A percentile compares a stretch with the other conserved stretches of the same genome.
Conservation (phyloP, 37 sponge, comb jelly and placozoan species). For the Aphrocallistes beatrix region DNA sequence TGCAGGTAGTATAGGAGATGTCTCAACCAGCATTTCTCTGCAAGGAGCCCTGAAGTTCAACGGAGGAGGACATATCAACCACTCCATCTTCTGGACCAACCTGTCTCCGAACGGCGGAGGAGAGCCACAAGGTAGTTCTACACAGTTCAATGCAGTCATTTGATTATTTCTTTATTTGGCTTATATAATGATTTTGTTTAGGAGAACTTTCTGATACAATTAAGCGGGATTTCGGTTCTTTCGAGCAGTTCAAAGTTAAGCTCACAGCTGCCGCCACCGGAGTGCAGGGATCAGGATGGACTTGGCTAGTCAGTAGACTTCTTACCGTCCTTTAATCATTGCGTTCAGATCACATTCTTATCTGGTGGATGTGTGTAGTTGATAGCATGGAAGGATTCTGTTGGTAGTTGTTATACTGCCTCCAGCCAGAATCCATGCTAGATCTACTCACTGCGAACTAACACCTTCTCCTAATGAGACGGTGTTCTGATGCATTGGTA, state of each 20-base stretch:
- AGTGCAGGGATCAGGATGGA: conserved; percentile 96
- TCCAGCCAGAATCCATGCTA: background rate
- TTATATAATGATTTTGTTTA: background rate
- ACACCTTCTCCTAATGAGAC: background rate
- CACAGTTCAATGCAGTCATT: background rate
- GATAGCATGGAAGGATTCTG: conserved; percentile 19
- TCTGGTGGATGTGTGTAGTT: background rate
- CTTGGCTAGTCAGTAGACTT: conserved; percentile 70
- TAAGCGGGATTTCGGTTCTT: conserved; percentile 69
- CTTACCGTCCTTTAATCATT: background rate
- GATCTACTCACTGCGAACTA: background rate
- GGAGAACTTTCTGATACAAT: conserved; percentile 66
- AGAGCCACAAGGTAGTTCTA: conserved; percentile 45
- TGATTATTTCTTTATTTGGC: background rate
- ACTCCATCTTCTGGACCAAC: conserved; percentile 96
- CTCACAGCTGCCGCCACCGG: conserved; percentile 49
- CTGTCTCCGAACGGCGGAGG: conserved; percentile 81
- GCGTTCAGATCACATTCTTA: background rate
- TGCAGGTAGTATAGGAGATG: conserved; percentile 70
- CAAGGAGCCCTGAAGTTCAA: conserved; percentile 84
- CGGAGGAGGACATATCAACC: conserved; percentile 99
- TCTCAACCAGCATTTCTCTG: conserved; percentile 39
- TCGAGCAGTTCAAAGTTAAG: conserved; percentile 53
- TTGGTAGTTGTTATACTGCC: background rate
- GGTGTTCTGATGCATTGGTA: conserved; percentile 12